These are phyloP conservation scores for Caenorhabditis sp. DNA, from an alignment of 2,888 invertebrate species.

Conservation along the genomic window DNA sequence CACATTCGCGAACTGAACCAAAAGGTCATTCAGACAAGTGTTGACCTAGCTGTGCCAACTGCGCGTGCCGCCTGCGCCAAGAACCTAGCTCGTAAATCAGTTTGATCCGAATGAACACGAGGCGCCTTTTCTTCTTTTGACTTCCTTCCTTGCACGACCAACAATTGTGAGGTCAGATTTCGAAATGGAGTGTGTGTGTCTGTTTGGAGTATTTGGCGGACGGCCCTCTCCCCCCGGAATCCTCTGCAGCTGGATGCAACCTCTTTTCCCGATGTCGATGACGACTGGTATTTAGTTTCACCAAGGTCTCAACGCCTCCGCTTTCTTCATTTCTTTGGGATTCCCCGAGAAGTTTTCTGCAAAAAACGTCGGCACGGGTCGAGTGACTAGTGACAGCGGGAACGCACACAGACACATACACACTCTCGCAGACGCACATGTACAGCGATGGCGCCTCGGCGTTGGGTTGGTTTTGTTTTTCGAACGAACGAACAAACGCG, in stretches of 20 bases:
- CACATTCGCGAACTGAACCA: background rate
- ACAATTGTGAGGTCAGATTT: slow-evolving; percentile 49
- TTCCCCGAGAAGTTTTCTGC: slow-evolving; percentile 19
- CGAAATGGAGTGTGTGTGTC: slow-evolving; percentile 40
- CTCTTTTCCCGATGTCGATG: slow-evolving; percentile 5
- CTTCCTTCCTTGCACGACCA: background rate
- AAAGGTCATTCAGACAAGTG: slow-evolving; percentile 19
- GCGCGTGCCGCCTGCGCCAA: slow-evolving; percentile 15
- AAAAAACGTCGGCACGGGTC: slow-evolving; percentile 23
- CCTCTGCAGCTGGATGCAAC: slow-evolving; percentile 28
- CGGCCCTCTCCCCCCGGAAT: background rate
- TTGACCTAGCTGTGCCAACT: slow-evolving; percentile 37
- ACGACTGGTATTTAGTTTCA: slow-evolving; percentile 47
- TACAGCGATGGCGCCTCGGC: slow-evolving; percentile 23
- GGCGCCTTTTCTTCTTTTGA: background rate
- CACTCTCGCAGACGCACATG: slow-evolving; percentile 36
- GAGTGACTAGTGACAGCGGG: slow-evolving; percentile 11
- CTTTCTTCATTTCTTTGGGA: slow-evolving; percentile 10
- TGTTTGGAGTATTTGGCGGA: slow-evolving; percentile 25
- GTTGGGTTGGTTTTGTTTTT: slow-evolving; percentile 45
- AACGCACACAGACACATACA: slow-evolving; percentile 52
- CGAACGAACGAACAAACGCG: slow-evolving; percentile 32
- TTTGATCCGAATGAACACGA: slow-evolving; percentile 39
- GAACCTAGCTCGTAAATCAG: slow-evolving; percentile 50
- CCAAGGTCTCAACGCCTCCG: slow-evolving; percentile 46